Conservation (phyloP, 2,113 vertebrate species). For the Periophthalmodon schlosseri region DNA sequence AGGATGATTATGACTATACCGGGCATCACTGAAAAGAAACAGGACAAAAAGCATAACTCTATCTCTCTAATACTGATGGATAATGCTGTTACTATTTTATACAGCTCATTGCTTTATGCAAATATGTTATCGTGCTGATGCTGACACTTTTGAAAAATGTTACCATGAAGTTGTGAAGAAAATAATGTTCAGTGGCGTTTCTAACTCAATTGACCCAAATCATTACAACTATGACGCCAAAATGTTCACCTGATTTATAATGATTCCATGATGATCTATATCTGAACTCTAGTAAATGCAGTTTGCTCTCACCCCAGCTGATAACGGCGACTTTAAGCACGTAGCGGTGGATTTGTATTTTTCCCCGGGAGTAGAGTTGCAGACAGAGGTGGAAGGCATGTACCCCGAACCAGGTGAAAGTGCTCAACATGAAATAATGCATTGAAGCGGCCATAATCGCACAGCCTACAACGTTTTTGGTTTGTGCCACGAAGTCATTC, state of each 20-base stretch:
- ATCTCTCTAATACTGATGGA: neutral
- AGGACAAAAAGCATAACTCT: neutral
- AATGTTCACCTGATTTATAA: neutral
- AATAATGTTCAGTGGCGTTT: neutral
- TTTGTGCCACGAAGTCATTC: slow-evolving; percentile 42
- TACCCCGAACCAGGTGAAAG: slow-evolving; percentile 82
- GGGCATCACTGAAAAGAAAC: slow-evolving; percentile 57
- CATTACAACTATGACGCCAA: neutral
- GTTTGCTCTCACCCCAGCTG: slow-evolving; percentile 76
- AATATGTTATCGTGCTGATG: too few species aligned
- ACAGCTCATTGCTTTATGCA: too few species aligned
- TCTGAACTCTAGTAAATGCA: too few species aligned
- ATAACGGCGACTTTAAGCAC: slow-evolving; percentile 75
- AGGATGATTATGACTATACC: slow-evolving; percentile 38
- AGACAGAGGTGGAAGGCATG: slow-evolving; percentile 84
- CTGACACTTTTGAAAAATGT: too few species aligned
- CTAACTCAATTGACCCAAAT: neutral
- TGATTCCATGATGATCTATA: neutral
- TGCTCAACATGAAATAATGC: slow-evolving; percentile 83
- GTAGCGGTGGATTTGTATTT: slow-evolving; percentile 68
- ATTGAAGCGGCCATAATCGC: slow-evolving; percentile 66
- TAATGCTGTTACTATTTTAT: neutral
- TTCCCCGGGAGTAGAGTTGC: slow-evolving; percentile 64
- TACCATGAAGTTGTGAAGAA: neutral
- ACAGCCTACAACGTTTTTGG: slow-evolving; percentile 34